These are phyloP conservation scores for Drosophila kikkawai DNA, from an alignment of 1,140 invertebrate species.

Conservation along the genomic window DNA sequence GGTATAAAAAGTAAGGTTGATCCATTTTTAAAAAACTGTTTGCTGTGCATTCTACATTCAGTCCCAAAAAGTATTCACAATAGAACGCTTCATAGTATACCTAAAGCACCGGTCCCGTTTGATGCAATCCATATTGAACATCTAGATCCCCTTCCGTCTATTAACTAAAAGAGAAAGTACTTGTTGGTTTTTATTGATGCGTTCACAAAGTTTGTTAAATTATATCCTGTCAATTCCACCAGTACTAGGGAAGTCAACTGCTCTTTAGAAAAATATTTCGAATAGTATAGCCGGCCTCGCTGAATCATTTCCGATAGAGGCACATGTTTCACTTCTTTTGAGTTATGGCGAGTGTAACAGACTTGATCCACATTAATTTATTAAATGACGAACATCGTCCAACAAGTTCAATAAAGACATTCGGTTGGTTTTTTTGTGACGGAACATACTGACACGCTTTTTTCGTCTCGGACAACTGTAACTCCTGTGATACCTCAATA, in stretches of 20 bases:
- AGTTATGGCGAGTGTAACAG: no score
- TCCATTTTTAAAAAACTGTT: neutral
- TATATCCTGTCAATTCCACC: neutral
- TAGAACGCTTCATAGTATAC: neutral
- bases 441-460: no score
- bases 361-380: neutral
- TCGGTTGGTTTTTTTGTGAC: no score
- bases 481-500: no score
- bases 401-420: no score
- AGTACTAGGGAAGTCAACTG: neutral
- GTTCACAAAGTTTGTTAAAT: neutral
- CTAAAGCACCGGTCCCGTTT: neutral
- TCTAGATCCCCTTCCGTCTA: neutral
- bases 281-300: neutral
- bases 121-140: neutral
- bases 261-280: neutral
- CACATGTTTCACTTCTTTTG: neutral
- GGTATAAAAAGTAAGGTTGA: neutral
- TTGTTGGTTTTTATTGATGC: neutral
- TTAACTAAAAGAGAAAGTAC: neutral
- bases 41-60: no score
- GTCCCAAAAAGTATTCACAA: neutral
- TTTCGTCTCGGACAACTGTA: no score
- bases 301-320: neutral
- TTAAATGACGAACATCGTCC: neutral